Base-by-base conservation (phyloP, 2,797 vertebrate genomes). In the Naso thynnoides region DNA sequence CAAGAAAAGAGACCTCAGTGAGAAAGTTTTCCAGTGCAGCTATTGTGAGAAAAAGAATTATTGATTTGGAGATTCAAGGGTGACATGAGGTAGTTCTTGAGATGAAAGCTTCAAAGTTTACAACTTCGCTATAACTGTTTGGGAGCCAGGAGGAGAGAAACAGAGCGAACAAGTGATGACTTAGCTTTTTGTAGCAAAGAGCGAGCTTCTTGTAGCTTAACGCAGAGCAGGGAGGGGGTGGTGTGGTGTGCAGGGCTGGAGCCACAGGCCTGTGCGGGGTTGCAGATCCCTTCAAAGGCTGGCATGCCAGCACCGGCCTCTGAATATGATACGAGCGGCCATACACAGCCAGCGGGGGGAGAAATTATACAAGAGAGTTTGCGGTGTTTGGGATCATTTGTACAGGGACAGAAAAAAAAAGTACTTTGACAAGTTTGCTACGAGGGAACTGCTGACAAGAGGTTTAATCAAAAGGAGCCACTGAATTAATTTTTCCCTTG, bases 161-260 rank as follows among this genome's bases (percentile, higher is more conserved):
- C 74, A 77, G 75, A 65, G 52, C n/a, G 16, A 82, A 84, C 78
- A 79, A 77, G 79, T 64, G 73, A 77, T 55, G 67, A 78, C 66
- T 57, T 78, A 52, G 66, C 47, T 65, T 71, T 78, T 70, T 45
- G 36, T 18, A 64, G 61, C 50, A 73, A 68, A 70, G 45, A 45
- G 13, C 0, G 1, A 71, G 44, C 50, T 70, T 75, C 45, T 24
- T 29, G 21, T 8, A 50, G 2, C 48, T 53, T 55, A 47, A 53
- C 2, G 1, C 18, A 9, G 58, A 66, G 57, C 23, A 33, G 23
- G 26, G 39, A 19, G 44, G 44, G 9, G 39, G 8, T 8, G 48
- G 41, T 29, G 23, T 54, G 29, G 24, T 50, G 47, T 29, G 26
- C 19, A 55, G 24, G 57, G 41, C 6, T 62, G 58, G 44, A 83